Evolutionary conservation across 2,888 invertebrate species (phyloP).

Genomic region (Lithosia quadra): DNA sequence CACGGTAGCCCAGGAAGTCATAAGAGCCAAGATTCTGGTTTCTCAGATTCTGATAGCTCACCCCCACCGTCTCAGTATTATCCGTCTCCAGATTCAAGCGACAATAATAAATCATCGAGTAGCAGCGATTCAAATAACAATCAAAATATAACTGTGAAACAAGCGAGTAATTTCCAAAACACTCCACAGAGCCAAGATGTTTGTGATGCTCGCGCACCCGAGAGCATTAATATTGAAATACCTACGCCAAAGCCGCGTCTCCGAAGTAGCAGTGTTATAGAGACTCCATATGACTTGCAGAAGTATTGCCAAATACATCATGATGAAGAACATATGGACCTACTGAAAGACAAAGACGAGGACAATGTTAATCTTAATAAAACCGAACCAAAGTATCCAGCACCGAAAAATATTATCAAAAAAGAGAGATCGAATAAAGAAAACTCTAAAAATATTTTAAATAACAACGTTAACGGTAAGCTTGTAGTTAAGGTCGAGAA

Average conservation of each 20-base stretch:
- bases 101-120: conserved; percentile 75
- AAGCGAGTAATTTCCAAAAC: conserved; percentile 78
- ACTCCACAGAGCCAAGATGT: conserved; percentile 67
- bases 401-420: conserved; percentile 69
- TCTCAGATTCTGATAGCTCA: conserved; percentile 92
- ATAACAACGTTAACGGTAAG: conserved; percentile 53
- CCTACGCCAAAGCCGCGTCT: conserved; percentile 79
- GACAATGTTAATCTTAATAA: conserved; percentile 60
- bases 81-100: conserved; percentile 67
- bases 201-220: conserved; percentile 63
- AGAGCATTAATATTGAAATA: conserved; percentile 53
- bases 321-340: conserved; percentile 80
- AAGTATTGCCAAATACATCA: conserved; percentile 82
- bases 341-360: conserved; percentile 73
- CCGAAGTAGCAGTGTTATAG: conserved; percentile 83
- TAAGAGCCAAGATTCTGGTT: conserved; percentile 93
- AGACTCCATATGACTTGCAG: conserved; percentile 84
- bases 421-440: conserved; percentile 64
- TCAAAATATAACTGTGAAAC: conserved; percentile 81
- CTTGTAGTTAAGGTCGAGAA: conserved; percentile 55
- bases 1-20: conserved; percentile 88
- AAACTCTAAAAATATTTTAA: conserved; percentile 59
- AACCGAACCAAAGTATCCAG: conserved; percentile 66
- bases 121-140: conserved; percentile 83
- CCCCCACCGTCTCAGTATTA: conserved; percentile 83